A percentile compares a stretch with the other conserved stretches of the same genome.
These are phyloP conservation scores for Chunga burmeisteri DNA, from an alignment of 2,113 vertebrate genomes.

Conservation along the genomic window DNA sequence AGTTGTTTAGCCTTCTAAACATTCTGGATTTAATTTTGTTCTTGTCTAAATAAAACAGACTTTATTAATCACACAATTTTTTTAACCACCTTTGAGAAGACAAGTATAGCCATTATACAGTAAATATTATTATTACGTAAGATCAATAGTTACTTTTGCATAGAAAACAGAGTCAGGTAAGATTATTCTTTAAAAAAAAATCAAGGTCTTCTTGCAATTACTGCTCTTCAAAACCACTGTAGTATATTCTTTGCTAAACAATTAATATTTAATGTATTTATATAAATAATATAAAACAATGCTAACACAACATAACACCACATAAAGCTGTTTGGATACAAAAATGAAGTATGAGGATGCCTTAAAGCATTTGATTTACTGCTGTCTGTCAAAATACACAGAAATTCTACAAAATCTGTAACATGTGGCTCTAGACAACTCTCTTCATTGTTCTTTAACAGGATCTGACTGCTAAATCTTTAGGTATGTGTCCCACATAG, in stretches of 20 bases:
- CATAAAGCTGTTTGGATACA: background rate
- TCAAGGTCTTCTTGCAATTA: background rate
- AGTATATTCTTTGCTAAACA: background rate
- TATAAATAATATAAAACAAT: background rate
- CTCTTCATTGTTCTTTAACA: background rate
- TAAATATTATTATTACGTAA: background rate
- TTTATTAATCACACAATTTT: background rate
- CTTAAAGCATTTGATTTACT: background rate
- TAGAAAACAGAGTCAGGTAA: background rate
- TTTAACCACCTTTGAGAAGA: background rate
- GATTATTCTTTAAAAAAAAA: background rate
- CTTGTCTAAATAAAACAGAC: background rate
- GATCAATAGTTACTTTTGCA: background rate
- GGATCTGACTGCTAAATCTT: background rate
- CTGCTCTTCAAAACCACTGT: background rate
- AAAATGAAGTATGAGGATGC: background rate
- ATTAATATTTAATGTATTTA: background rate
- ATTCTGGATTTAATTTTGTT: background rate
- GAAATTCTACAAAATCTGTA: background rate
- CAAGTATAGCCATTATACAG: background rate
- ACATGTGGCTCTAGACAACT: background rate
- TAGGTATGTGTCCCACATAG: accelerated
- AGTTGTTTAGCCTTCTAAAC: background rate
- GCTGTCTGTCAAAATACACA: background rate
- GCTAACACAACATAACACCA: background rate